These are phyloP conservation scores for Agonopterix alstromeriana DNA, from an alignment of 2,888 invertebrate genomes.

Conservation along the genomic window DNA sequence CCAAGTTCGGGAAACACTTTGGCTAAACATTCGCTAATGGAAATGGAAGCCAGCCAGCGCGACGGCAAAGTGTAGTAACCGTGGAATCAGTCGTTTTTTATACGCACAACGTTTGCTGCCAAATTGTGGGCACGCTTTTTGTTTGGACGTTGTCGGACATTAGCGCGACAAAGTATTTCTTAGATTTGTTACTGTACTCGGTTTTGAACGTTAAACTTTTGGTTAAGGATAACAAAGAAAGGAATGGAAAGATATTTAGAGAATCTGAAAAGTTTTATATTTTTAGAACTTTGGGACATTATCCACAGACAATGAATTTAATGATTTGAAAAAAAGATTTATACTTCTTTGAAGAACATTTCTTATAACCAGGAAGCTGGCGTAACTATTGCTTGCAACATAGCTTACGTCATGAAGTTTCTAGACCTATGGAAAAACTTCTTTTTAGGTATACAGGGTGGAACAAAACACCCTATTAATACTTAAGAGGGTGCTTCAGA, in stretches of 20 bases:
- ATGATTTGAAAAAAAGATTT: slow-evolving; percentile 4
- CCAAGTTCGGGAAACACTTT: slow-evolving; percentile 72
- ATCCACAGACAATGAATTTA: background rate
- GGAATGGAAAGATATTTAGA: too few relatives aligned
- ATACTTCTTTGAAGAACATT: background rate
- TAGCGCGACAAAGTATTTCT: slow-evolving; percentile 13
- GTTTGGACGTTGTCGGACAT: slow-evolving; percentile 14
- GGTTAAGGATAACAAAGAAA: too few relatives aligned
- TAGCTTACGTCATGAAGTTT: too few relatives aligned
- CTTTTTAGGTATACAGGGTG: too few relatives aligned
- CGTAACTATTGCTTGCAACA: too few relatives aligned
- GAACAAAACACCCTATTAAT: too few relatives aligned
- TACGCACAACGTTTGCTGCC: slow-evolving; percentile 50
- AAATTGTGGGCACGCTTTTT: slow-evolving; percentile 38
- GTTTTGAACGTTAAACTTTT: too few relatives aligned
- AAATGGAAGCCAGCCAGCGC: slow-evolving; percentile 68
- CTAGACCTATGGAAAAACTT: too few relatives aligned
- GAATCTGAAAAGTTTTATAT: background rate
- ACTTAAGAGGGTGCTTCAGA: too few relatives aligned
- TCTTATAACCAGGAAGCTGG: too few relatives aligned
- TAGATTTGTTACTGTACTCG: background rate
- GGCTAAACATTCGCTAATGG: slow-evolving; percentile 74
- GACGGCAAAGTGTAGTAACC: slow-evolving; percentile 23
- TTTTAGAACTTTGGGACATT: background rate
- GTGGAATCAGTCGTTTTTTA: slow-evolving; percentile 53